Conservation (phyloP, 2,888 invertebrate genomes). For the Catocala sponsa region DNA sequence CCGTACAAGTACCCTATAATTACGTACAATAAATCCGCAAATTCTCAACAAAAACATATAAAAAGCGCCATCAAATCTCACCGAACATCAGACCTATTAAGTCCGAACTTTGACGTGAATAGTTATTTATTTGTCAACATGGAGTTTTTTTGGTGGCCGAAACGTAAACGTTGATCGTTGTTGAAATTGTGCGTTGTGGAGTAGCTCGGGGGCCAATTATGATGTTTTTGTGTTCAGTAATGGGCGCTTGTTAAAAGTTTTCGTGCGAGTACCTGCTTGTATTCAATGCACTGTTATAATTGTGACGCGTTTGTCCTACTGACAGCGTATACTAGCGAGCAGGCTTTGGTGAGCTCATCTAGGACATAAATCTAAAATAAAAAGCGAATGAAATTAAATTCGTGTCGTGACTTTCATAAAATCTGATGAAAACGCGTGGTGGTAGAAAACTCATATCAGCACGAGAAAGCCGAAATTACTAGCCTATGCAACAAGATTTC, state of each 20-base stretch:
- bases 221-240: constrained; percentile 52
- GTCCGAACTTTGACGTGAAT: constrained; percentile 36
- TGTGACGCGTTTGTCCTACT: constrained; percentile 6
- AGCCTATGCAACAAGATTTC: too few species aligned
- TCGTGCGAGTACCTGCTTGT: constrained; percentile 35
- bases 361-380: too few species aligned
- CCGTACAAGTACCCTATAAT: constrained; percentile 65
- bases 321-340: constrained; percentile 5
- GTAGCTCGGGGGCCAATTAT: constrained; percentile 60
- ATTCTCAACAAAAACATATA: constrained; percentile 50
- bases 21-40: constrained; percentile 75
- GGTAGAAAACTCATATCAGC: too few species aligned
- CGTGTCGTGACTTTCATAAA: too few species aligned
- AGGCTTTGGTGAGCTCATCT: too few species aligned
- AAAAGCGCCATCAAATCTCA: constrained; percentile 50
- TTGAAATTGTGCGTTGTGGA: constrained; percentile 22
- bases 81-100: constrained; percentile 36
- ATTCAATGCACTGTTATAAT: constrained; percentile 18
- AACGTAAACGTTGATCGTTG: constrained; percentile 39
- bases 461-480: too few species aligned
- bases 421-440: too few species aligned
- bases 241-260: constrained; percentile 55
- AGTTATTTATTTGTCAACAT: constrained; percentile 37
- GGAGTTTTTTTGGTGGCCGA: constrained; percentile 34
- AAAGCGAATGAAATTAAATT: too few species aligned